Evolutionary conservation across 2,797 vertebrate genomes (phyloP).

Genomic region (Distichodus sexfasciatus): DNA sequence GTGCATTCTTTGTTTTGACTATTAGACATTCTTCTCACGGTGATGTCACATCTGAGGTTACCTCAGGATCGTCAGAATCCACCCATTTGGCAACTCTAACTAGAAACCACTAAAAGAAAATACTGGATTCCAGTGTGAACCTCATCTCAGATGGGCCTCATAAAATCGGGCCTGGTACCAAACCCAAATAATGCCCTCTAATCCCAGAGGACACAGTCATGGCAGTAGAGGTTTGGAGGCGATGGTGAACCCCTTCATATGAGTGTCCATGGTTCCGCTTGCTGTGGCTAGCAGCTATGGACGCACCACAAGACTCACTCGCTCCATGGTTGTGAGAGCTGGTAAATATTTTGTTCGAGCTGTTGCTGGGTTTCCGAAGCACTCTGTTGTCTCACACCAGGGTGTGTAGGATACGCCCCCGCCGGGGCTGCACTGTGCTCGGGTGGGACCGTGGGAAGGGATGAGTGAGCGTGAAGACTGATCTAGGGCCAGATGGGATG

Average conservation of each 20-base stretch:
- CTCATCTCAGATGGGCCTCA: background rate
- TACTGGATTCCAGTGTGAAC: background rate
- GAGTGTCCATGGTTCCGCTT: background rate
- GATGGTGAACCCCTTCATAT: no score
- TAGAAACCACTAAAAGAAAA: background rate
- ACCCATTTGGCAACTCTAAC: background rate
- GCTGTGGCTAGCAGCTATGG: background rate
- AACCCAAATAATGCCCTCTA: background rate
- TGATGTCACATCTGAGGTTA: slow-evolving; percentile 5
- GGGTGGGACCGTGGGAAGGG: slow-evolving; percentile 8
- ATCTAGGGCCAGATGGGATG: background rate
- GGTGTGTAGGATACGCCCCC: slow-evolving; percentile 45
- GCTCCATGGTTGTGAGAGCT: slow-evolving; percentile 35
- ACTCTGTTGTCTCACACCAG: slow-evolving; percentile 25
- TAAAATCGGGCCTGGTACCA: background rate
- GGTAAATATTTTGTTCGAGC: slow-evolving; percentile 57
- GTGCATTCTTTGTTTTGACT: background rate
- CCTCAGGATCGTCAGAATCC: background rate
- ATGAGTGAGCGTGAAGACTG: slow-evolving; percentile 7
- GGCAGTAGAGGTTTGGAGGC: background rate
- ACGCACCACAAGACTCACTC: slow-evolving; percentile 23
- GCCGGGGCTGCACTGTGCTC: slow-evolving; percentile 19
- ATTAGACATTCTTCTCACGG: slow-evolving; percentile 4
- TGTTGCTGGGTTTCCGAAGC: slow-evolving; percentile 54
- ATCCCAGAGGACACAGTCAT: slow-evolving; percentile 3